These are phyloP conservation scores for Medauroidea extradentata DNA, from an alignment of 1,140 invertebrate genomes.

Conservation along the genomic window DNA sequence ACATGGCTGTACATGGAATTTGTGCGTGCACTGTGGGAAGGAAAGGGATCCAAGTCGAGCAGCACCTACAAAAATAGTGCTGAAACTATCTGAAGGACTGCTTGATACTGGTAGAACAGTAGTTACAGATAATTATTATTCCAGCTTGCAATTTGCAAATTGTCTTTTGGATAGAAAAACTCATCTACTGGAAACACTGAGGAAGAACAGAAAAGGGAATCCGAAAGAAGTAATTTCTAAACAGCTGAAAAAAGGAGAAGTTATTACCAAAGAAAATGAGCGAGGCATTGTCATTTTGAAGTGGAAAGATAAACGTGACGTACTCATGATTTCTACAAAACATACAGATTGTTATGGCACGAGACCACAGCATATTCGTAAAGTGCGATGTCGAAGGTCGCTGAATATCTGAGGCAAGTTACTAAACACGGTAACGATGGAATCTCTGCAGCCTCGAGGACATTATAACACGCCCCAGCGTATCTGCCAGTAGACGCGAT, in stretches of 20 bases:
- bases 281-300: slow-evolving; percentile 24
- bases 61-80: slow-evolving; percentile 24
- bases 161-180: slow-evolving; percentile 31
- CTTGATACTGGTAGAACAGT: slow-evolving; percentile 24
- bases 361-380: too few relatives aligned
- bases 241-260: slow-evolving; percentile 13
- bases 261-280: slow-evolving; percentile 9
- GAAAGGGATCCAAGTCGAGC: slow-evolving; percentile 1
- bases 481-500: too few relatives aligned
- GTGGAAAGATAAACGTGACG: slow-evolving; percentile 28
- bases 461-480: too few relatives aligned
- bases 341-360: too few relatives aligned
- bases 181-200: slow-evolving; percentile 25
- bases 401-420: too few relatives aligned
- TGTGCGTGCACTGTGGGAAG: slow-evolving; percentile 37
- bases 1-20: slow-evolving; percentile 36
- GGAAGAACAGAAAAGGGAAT: slow-evolving; percentile 28
- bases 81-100: slow-evolving; percentile 18
- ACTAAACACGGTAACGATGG: too few relatives aligned
- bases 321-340: slow-evolving; percentile 27
- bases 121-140: slow-evolving; percentile 28
- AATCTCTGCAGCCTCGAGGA: too few relatives aligned
- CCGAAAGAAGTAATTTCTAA: slow-evolving; percentile 23
- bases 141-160: slow-evolving; percentile 20
- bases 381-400: too few relatives aligned